Conservation (phyloP, 2,888 invertebrate genomes). For the Diarsia mendica region DNA sequence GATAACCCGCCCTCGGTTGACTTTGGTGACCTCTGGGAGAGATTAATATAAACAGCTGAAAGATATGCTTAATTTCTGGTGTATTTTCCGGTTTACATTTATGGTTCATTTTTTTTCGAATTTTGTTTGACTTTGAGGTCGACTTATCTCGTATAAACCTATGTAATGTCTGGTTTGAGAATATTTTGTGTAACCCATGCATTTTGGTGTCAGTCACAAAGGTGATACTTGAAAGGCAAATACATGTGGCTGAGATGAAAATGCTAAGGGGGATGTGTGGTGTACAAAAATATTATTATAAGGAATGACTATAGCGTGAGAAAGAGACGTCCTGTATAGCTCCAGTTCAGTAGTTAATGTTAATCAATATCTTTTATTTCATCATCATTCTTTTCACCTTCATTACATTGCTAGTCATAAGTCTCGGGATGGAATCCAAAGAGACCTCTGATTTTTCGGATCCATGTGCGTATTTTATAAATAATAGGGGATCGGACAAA, state of each 20-base stretch:
- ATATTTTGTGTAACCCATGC: background rate
- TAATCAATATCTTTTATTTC: background rate
- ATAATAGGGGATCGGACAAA: no score
- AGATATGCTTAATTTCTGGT: conserved; percentile 15
- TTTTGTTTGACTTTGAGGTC: background rate
- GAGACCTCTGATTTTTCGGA: no score
- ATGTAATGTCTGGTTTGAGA: no score
- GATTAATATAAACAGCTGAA: conserved; percentile 26
- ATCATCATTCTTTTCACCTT: background rate
- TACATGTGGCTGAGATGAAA: no score
- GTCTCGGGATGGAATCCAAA: no score
- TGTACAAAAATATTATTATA: no score
- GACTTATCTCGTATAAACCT: background rate
- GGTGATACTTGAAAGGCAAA: no score
- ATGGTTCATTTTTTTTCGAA: background rate
- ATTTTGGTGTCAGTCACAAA: no score
- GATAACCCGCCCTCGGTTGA: conserved; percentile 41
- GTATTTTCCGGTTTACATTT: conserved; percentile 17
- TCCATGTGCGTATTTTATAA: no score
- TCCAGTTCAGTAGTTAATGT: background rate
- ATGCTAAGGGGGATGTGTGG: no score
- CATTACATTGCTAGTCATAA: background rate
- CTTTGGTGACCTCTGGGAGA: conserved; percentile 38
- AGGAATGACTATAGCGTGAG: no score
- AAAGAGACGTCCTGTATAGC: no score